These are phyloP conservation scores for Luperina testacea DNA, from an alignment of 2,888 invertebrate species.

Conservation along the genomic window DNA sequence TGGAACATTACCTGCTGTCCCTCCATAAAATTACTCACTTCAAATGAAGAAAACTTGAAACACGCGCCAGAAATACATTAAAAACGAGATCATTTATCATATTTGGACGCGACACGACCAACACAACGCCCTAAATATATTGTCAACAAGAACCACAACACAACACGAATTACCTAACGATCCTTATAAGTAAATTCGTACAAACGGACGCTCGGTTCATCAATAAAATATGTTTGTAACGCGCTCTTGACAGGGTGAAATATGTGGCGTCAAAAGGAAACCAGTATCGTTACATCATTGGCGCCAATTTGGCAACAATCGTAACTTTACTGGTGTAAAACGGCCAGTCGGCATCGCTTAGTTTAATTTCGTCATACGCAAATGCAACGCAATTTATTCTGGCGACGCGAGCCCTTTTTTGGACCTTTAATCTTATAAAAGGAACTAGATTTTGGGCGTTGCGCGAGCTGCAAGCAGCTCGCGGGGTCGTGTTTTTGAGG, in stretches of 20 bases:
- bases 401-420: conserved; percentile 50
- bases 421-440: conserved; percentile 45
- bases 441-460: too few relatives aligned
- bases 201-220: conserved; percentile 59
- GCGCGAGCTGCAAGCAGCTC: too few relatives aligned
- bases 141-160: conserved; percentile 56
- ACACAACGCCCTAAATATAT: conserved; percentile 63
- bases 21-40: conserved; percentile 29
- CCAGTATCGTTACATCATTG: conserved; percentile 59
- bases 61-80: conserved; percentile 44
- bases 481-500: too few relatives aligned
- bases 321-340: conserved; percentile 52
- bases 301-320: conserved; percentile 61
- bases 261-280: conserved; percentile 61
- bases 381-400: conserved; percentile 36
- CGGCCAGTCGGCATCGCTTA: conserved; percentile 33
- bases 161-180: conserved; percentile 61
- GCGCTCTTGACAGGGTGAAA: conserved; percentile 56
- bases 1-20: conserved; percentile 21
- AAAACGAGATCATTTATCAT: conserved; percentile 64
- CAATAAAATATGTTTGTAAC: conserved; percentile 65
- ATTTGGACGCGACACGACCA: conserved; percentile 60
- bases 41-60: conserved; percentile 37
- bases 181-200: conserved; percentile 60
- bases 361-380: conserved; percentile 52